A percentile compares a stretch with the other conserved stretches of the same genome.
phyloP scores from a whole-genome alignment of 2,113 vertebrate species.

The Nycticryphes semicollaris region DNA sequence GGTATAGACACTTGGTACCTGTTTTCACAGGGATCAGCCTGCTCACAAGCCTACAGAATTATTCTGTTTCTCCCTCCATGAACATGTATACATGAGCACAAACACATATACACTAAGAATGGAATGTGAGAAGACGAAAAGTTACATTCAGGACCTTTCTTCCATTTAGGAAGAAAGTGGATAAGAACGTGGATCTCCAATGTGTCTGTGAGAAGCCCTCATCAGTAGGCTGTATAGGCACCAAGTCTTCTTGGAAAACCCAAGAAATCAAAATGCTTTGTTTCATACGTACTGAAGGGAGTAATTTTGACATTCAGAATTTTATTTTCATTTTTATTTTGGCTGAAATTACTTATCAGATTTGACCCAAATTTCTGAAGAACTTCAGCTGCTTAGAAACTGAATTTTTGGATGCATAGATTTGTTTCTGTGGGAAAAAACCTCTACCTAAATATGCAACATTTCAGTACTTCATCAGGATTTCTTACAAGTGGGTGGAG shows the following conservation, averaged over 20 bases:
- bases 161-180: neutral
- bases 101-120: neutral
- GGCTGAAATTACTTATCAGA: conserved; percentile 15
- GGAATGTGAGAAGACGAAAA: neutral
- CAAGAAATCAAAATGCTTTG: neutral
- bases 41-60: neutral
- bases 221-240: neutral
- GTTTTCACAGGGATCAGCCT: neutral
- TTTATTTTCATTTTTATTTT: conserved; percentile 38
- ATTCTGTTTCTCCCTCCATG: neutral
- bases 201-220: neutral
- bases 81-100: rapidly evolving
- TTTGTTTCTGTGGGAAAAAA: neutral
- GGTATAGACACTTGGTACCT: neutral
- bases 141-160: neutral
- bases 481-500: conserved; percentile 22
- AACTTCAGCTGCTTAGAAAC: conserved; percentile 33
- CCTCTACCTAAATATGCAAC: neutral
- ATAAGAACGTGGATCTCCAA: neutral
- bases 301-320: neutral
- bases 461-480: neutral
- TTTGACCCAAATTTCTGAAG: conserved; percentile 44
- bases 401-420: neutral
- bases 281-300: neutral
- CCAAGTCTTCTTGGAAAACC: neutral